These are phyloP conservation scores for Agriopis leucophaearia DNA, from an alignment of 2,888 invertebrate species.

Conservation along the genomic window DNA sequence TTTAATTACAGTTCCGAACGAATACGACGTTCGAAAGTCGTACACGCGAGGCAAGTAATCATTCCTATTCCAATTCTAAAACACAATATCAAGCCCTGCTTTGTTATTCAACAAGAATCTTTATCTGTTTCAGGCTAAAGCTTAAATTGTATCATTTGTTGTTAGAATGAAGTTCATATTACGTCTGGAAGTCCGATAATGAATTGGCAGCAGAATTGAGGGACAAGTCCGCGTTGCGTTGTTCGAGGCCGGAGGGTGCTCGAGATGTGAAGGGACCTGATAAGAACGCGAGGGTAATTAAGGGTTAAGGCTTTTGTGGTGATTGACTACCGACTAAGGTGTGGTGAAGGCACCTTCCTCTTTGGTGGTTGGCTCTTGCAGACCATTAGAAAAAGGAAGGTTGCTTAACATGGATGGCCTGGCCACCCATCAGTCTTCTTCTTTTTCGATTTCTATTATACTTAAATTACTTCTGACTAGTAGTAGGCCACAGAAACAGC, in stretches of 20 bases:
- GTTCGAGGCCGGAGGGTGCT: slow-evolving; percentile 65
- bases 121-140: slow-evolving; percentile 43
- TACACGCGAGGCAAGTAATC: slow-evolving; percentile 81
- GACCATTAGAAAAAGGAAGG: too few relatives aligned
- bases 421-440: too few relatives aligned
- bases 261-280: slow-evolving; percentile 54
- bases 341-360: too few relatives aligned
- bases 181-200: slow-evolving; percentile 79
- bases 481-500: too few relatives aligned
- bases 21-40: slow-evolving; percentile 73
- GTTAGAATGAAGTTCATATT: slow-evolving; percentile 71
- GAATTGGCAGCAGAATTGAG: slow-evolving; percentile 76
- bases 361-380: too few relatives aligned
- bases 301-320: slow-evolving; percentile 35
- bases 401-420: too few relatives aligned
- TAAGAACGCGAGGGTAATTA: slow-evolving; percentile 40
- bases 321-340: slow-evolving; percentile 24
- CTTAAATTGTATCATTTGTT: slow-evolving; percentile 43
- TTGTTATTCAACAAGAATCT: slow-evolving; percentile 52
- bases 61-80: slow-evolving; percentile 80
- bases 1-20: slow-evolving; percentile 57
- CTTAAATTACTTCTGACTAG: too few relatives aligned
- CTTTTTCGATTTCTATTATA: too few relatives aligned
- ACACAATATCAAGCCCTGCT: slow-evolving; percentile 67
- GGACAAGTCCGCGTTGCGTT: slow-evolving; percentile 67